These are phyloP conservation scores for Protodeltote pygarga DNA, from an alignment of 2,888 invertebrate genomes.

Conservation along the genomic window DNA sequence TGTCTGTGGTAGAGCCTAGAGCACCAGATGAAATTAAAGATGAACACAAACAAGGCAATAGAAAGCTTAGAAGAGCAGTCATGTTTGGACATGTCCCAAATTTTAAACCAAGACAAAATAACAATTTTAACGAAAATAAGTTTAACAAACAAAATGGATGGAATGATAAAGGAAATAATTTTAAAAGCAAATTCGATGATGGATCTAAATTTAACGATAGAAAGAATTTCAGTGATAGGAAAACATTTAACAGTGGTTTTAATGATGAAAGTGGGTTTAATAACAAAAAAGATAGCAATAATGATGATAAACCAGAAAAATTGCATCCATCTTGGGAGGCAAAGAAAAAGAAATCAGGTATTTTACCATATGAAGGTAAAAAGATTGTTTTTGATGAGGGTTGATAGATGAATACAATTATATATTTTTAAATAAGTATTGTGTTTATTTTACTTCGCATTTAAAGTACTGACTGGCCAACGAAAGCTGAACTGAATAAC, in stretches of 20 bases:
- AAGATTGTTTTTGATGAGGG: slow-evolving; percentile 79
- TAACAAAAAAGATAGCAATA: slow-evolving; percentile 37
- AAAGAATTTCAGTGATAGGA: slow-evolving; percentile 24
- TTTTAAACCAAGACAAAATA: slow-evolving; percentile 61
- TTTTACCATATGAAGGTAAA: slow-evolving; percentile 81
- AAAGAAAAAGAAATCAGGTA: slow-evolving; percentile 77
- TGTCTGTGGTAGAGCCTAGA: slow-evolving; percentile 78
- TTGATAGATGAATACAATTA: slow-evolving; percentile 40
- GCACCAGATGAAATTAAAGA: slow-evolving; percentile 80
- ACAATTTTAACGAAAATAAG: slow-evolving; percentile 41
- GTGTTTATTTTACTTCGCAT: slow-evolving; percentile 1
- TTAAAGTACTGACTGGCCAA: no score
- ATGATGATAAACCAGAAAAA: slow-evolving; percentile 69
- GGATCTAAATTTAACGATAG: slow-evolving; percentile 23
- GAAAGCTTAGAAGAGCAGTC: slow-evolving; percentile 76
- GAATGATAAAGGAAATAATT: slow-evolving; percentile 43
- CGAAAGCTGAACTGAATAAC: no score
- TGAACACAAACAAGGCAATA: slow-evolving; percentile 75
- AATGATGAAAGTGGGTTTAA: slow-evolving; percentile 40
- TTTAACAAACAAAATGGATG: slow-evolving; percentile 47
- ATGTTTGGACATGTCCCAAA: slow-evolving; percentile 80
- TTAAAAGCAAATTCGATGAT: slow-evolving; percentile 31
- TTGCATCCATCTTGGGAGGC: slow-evolving; percentile 86
- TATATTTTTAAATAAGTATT: slow-evolving; percentile 9
- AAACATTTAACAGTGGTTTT: slow-evolving; percentile 38